Percentiles rank a stretch among this genome's conserved stretches.
phyloP scores from a whole-genome alignment of 1,140 invertebrate species.

The Archivesica marissinica region DNA sequence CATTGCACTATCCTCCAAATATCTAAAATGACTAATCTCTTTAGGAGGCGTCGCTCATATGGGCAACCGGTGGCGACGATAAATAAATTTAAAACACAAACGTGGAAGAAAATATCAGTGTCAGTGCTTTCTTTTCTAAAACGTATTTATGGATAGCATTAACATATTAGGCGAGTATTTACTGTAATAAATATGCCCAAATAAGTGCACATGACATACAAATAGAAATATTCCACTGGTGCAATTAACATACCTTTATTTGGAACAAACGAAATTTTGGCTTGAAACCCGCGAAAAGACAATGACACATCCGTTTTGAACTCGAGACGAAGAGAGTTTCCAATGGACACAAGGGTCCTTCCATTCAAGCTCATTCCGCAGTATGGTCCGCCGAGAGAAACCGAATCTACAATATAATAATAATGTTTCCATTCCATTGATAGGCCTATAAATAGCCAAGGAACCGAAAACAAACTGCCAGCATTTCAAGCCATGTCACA shows the following conservation, averaged over 20 bases:
- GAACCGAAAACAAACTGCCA: too few relatives aligned
- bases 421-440: too few relatives aligned
- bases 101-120: not conserved
- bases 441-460: too few relatives aligned
- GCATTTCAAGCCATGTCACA: too few relatives aligned
- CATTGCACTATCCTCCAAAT: too few relatives aligned
- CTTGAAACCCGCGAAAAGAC: constrained; percentile 21
- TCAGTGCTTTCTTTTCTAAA: not conserved
- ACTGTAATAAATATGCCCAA: not conserved
- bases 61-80: too few relatives aligned
- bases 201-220: not conserved
- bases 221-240: not conserved
- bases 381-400: constrained; percentile 32
- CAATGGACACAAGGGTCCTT: constrained; percentile 7
- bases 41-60: too few relatives aligned
- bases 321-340: constrained; percentile 41
- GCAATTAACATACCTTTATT: not conserved
- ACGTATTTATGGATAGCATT: too few relatives aligned
- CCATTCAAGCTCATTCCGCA: constrained; percentile 30
- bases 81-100: not conserved
- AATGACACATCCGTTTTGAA: constrained; percentile 51
- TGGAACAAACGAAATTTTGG: constrained; percentile 8
- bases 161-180: not conserved
- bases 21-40: too few relatives aligned
- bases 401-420: constrained; percentile 16